A percentile compares a stretch with the other conserved stretches of the same genome.
These are phyloP conservation scores for Salvelinus alpinus DNA, from an alignment of 2,113 vertebrate genomes.

Conservation along the genomic window DNA sequence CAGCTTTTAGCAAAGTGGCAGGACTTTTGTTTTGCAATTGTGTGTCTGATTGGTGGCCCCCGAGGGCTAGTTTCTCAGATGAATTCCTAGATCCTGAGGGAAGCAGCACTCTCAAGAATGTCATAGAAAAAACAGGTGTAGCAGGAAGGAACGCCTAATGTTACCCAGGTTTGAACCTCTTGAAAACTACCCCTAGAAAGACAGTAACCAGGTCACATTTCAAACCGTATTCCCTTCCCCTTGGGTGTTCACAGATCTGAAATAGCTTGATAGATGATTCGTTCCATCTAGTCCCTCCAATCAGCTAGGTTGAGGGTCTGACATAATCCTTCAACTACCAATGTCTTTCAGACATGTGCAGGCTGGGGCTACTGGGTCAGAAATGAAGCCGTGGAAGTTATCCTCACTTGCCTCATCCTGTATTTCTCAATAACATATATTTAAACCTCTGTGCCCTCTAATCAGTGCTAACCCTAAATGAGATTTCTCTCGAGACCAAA, in stretches of 20 bases:
- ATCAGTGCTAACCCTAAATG: neutral
- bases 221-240: neutral
- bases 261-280: neutral
- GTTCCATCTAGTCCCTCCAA: neutral
- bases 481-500: neutral
- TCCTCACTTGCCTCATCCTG: too few species aligned
- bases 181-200: neutral
- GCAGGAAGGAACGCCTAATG: slow-evolving; percentile 18
- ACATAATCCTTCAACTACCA: neutral
- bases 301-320: neutral
- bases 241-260: neutral
- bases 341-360: neutral
- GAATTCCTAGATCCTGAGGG: neutral
- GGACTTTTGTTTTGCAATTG: neutral
- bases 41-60: neutral
- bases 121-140: slow-evolving; percentile 46
- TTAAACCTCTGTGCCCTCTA: neutral
- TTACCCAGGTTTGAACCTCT: neutral
- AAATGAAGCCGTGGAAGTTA: too few species aligned
- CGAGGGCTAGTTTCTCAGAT: neutral
- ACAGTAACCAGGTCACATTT: neutral
- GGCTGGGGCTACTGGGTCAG: too few species aligned
- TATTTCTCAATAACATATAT: neutral
- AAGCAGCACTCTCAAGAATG: neutral
- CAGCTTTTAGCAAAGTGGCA: neutral